Evolutionary conservation across 1,140 invertebrate species (phyloP), one percentile per base, ranked within the genome.

Genomic region (Ctenoplectra terminalis): DNA sequence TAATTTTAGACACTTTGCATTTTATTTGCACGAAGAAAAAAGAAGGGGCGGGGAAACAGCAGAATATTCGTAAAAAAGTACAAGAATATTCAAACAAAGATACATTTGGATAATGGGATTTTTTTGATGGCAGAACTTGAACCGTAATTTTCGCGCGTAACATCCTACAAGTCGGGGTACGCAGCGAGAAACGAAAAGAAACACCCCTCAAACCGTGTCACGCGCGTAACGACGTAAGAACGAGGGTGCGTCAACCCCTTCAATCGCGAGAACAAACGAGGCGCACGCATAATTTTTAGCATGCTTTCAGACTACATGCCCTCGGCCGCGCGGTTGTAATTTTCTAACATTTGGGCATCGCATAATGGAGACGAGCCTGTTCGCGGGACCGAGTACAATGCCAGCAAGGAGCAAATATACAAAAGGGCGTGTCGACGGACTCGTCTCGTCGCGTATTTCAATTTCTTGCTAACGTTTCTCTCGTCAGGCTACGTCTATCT

Each of bases 291-390:
- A 82, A 86, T 85, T 82, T 79, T 78, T 69, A 46, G 29, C 58
- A 46, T 52, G 79, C 79, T 85, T 73, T 82, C 85, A 71, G 56
- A 50, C 80, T 29, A 6, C 43, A 17, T 40, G 31, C 26, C 79
- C 48, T 52, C 69, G 54, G 26, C 54, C 29, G 29, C 31, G 70
- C 50, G 56, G 23, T 50, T 23, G 67, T 61, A 86, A 86, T 87
- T 83, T 87, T 87, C 84, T 80, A 87, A 87, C 82, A 76, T 86
- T 86, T 50, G 84, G 66, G 52, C 75, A 79, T 67, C 50, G 74
- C 60, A 29, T 86, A 83, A 86, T 77, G 81, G 80, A 83, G 81
- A 80, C 66, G 46, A 48, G 29, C 31, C 50, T 26, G 84, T 80
- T 82, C 78, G 79, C 48, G 74, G 75, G 46, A 34, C 43, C 40